Percentiles rank a stretch among this genome's conserved stretches.
These are phyloP conservation scores for Microtus oregoni DNA, from an alignment of 2,113 vertebrate species.

Conservation along the genomic window DNA sequence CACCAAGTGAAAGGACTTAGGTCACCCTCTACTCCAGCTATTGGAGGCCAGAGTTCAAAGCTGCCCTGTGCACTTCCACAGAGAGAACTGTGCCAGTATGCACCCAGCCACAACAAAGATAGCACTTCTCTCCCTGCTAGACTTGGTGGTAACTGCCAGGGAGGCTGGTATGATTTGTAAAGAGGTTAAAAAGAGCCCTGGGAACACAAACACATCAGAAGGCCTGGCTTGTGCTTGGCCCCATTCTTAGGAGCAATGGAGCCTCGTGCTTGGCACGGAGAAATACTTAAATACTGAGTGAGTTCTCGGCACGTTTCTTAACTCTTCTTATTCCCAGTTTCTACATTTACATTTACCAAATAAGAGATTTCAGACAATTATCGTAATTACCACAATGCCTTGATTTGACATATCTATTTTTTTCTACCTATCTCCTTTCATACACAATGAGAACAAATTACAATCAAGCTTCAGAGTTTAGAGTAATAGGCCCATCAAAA, in stretches of 20 bases:
- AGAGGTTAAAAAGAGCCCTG: neutral
- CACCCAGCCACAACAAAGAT: neutral
- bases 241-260: too few species aligned
- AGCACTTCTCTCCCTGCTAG: neutral
- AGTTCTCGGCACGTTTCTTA: neutral
- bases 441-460: neutral
- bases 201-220: neutral
- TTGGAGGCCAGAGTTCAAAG: accelerated
- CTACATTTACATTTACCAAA: accelerated
- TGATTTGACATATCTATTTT: neutral
- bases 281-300: neutral
- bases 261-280: too few species aligned
- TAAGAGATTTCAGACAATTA: neutral
- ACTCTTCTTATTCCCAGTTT: neutral
- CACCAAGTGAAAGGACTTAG: neutral
- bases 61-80: neutral
- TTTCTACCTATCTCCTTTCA: neutral
- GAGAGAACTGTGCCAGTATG: neutral
- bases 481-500: neutral
- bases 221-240: neutral
- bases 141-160: neutral
- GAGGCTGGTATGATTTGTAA: neutral
- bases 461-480: neutral
- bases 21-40: accelerated
- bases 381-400: neutral